Percentiles rank a stretch among this genome's conserved stretches.
Conservation (phyloP, 2,888 invertebrate species). For the Thymelicus sylvestris region DNA sequence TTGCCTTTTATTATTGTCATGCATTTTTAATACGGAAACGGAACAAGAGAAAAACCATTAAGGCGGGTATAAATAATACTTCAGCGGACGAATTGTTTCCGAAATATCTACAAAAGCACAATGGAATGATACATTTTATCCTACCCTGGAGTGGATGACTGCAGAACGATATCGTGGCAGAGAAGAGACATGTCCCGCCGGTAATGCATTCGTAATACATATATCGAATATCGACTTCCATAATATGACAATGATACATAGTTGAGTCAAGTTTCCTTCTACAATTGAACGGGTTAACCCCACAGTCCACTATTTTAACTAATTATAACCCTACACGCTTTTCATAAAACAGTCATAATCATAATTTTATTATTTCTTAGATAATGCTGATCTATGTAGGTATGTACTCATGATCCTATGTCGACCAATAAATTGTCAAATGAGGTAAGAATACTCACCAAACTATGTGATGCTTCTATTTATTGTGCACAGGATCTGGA, state of each 20-base stretch:
- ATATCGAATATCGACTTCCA: not conserved
- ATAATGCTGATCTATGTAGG: no score
- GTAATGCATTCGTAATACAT: not conserved
- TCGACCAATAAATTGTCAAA: no score
- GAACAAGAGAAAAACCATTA: slow-evolving; percentile 14
- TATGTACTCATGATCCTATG: no score
- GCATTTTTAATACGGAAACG: slow-evolving; percentile 17
- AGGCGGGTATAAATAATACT: slow-evolving; percentile 27
- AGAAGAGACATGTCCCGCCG: not conserved
- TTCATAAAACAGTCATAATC: no score
- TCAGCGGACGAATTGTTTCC: slow-evolving; percentile 23
- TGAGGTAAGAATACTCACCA: not conserved
- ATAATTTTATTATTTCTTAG: no score
- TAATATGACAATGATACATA: not conserved
- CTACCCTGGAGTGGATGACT: not conserved
- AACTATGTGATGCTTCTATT: not conserved
- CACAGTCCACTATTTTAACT: no score
- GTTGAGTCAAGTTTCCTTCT: no score
- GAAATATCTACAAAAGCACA: slow-evolving; percentile 30
- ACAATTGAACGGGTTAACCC: no score
- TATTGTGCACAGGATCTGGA: not conserved
- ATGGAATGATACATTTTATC: slow-evolving; percentile 26
- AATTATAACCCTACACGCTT: no score
- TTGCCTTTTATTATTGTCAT: slow-evolving; percentile 35
- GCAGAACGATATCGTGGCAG: slow-evolving; percentile 1